phyloP scores from a whole-genome alignment of 2,113 vertebrate species.

The Prolemur simus region DNA sequence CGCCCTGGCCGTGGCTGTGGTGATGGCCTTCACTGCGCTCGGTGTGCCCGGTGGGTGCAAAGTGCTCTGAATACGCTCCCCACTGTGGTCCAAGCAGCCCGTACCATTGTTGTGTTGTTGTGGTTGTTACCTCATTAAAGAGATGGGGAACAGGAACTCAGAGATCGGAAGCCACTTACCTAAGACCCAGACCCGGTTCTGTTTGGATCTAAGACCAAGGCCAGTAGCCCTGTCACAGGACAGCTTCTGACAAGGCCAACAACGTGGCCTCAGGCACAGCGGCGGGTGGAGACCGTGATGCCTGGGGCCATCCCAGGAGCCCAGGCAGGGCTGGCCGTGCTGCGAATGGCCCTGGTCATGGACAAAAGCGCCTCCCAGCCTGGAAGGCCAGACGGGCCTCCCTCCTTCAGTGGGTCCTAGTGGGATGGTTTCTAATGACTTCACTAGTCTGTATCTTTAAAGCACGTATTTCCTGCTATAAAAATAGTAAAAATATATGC shows the following conservation, averaged over 20 bases:
- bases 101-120: rapidly evolving
- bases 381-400: neutral
- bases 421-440: neutral
- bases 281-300: neutral
- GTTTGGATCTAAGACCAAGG: too few species aligned
- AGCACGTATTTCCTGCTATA: neutral
- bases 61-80: rapidly evolving
- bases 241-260: neutral
- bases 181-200: too few species aligned
- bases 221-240: rapidly evolving
- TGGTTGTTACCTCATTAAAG: rapidly evolving
- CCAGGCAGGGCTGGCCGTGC: too few species aligned
- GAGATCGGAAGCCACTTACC: too few species aligned
- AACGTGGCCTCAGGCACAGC: neutral
- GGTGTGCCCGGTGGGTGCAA: rapidly evolving
- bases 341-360: rapidly evolving
- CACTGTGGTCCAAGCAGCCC: rapidly evolving
- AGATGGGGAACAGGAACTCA: rapidly evolving
- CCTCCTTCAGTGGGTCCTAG: rapidly evolving
- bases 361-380: neutral
- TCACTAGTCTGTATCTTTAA: neutral
- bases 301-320: too few species aligned
- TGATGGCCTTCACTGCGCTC: rapidly evolving
- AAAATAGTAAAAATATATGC: neutral
- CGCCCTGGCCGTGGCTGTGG: rapidly evolving